phyloP scores from a whole-genome alignment of 2,797 vertebrate species.

The Chaetophractus vellerosus region DNA sequence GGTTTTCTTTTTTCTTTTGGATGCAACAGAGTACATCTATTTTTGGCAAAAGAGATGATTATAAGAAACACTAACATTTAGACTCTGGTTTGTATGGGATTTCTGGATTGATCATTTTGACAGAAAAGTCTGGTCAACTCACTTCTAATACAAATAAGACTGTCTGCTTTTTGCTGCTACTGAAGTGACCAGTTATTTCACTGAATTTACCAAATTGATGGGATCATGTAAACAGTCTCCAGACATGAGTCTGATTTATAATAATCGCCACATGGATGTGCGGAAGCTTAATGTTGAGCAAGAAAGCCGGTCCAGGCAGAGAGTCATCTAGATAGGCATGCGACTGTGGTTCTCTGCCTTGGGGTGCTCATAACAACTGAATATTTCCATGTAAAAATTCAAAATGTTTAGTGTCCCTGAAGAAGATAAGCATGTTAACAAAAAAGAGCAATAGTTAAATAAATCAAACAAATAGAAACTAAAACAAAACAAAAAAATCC shows the following conservation, averaged over 20 bases:
- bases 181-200: slow-evolving; percentile 40
- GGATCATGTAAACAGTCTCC: not conserved
- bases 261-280: not conserved
- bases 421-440: slow-evolving; percentile 42
- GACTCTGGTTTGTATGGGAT: not conserved
- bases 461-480: slow-evolving; percentile 46
- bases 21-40: not conserved
- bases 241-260: slow-evolving; percentile 13
- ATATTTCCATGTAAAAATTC: slow-evolving; percentile 29
- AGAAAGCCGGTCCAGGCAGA: not conserved
- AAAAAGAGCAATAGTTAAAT: slow-evolving; percentile 44
- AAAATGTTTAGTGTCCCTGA: slow-evolving; percentile 1
- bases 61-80: slow-evolving; percentile 54
- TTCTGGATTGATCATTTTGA: slow-evolving; percentile 65
- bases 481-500: not conserved
- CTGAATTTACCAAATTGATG: slow-evolving; percentile 6
- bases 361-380: not conserved
- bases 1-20: slow-evolving; percentile 60
- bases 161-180: slow-evolving; percentile 16
- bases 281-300: not conserved
- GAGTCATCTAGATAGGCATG: not conserved
- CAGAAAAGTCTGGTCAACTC: slow-evolving; percentile 25
- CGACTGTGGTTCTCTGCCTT: not conserved
- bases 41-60: slow-evolving; percentile 52
- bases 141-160: slow-evolving; percentile 4